Evolutionary conservation across 1,140 invertebrate genomes (phyloP).

Genomic region (Aethina tumida): DNA sequence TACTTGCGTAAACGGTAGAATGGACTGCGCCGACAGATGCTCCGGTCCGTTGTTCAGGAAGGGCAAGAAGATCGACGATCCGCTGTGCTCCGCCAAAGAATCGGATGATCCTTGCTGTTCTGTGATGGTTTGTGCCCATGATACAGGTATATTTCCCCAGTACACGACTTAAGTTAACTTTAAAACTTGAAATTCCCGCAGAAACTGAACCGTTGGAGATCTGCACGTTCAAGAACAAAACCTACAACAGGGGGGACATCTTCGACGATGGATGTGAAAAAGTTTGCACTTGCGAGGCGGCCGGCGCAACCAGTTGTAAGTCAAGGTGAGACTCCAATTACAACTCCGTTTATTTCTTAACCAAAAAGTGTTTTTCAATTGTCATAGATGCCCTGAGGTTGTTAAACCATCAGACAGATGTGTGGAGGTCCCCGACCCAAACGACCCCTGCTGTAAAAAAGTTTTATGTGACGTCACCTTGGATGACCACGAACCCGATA

Average conservation of each 20-base stretch:
- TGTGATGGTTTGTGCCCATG: conserved; percentile 49
- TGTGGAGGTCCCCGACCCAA: conserved; percentile 59
- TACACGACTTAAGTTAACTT: not conserved
- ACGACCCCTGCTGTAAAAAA: conserved; percentile 74
- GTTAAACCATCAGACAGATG: conserved; percentile 53
- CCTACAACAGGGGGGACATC: conserved; percentile 57
- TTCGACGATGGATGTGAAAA: conserved; percentile 70
- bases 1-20: conserved; percentile 50
- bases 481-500: conserved; percentile 43
- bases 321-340: conserved; percentile 47
- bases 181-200: too few relatives aligned
- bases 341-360: too few relatives aligned
- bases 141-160: conserved; percentile 36
- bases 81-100: conserved; percentile 59
- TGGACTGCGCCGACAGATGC: conserved; percentile 59
- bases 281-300: conserved; percentile 64
- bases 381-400: conserved; percentile 43
- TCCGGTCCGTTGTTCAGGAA: conserved; percentile 48
- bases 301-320: conserved; percentile 60
- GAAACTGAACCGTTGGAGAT: conserved; percentile 41
- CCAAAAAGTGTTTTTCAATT: conserved; percentile 9
- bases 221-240: conserved; percentile 66
- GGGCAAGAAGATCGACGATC: conserved; percentile 52
- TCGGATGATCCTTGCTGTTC: conserved; percentile 71
- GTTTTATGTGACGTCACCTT: conserved; percentile 72